These are phyloP conservation scores for Nipponacmea schrenckii DNA, from an alignment of 2,888 invertebrate genomes.

Conservation along the genomic window DNA sequence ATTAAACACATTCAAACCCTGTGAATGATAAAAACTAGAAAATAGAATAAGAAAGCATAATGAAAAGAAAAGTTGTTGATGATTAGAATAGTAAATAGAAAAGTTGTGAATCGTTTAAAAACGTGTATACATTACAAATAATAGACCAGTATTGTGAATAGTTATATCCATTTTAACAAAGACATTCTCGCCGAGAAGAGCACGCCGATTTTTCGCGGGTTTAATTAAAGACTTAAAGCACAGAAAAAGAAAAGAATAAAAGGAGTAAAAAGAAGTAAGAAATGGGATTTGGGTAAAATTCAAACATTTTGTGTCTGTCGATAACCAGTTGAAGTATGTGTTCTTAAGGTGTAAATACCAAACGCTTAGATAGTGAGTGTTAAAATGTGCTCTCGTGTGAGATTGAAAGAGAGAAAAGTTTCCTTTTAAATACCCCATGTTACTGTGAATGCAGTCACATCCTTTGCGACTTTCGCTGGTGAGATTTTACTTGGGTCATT, in stretches of 20 bases:
- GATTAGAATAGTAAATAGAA: background rate
- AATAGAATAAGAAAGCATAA: too few relatives aligned
- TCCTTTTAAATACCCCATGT: background rate
- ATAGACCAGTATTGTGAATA: too few relatives aligned
- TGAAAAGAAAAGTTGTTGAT: background rate
- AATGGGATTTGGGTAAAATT: background rate
- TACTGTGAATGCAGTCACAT: constrained; percentile 2
- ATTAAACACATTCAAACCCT: too few relatives aligned
- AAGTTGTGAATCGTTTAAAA: background rate
- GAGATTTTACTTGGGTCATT: too few relatives aligned
- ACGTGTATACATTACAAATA: constrained; percentile 7
- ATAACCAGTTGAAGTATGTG: background rate
- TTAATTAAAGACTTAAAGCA: constrained; percentile 6
- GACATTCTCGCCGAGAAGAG: too few relatives aligned
- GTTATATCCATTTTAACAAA: too few relatives aligned
- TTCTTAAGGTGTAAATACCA: constrained; percentile 4
- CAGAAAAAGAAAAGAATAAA: background rate
- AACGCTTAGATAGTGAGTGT: constrained; percentile 3
- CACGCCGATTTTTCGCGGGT: background rate
- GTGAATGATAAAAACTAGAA: too few relatives aligned
- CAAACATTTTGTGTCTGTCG: constrained; percentile 5
- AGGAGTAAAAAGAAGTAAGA: background rate
- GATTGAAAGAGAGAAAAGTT: background rate
- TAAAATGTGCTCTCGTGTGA: constrained; percentile 4
- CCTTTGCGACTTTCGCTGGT: background rate